A percentile compares a stretch with the other conserved stretches of the same genome.
Evolutionary conservation across 2,888 invertebrate species (phyloP).

Genomic region (Cistogaster globosa): DNA sequence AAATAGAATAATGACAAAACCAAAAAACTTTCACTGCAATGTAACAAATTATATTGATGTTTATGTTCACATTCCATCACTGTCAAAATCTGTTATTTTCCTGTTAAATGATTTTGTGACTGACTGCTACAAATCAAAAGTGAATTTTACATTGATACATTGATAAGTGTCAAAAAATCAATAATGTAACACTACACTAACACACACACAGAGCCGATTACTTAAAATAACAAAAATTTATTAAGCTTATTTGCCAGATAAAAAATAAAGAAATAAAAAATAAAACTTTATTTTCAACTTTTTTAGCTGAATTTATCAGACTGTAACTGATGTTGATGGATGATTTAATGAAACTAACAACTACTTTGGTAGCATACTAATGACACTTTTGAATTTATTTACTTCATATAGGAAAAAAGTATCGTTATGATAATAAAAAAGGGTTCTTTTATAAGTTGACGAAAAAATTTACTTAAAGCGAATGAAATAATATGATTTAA

Average conservation of each 20-base stretch:
- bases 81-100: conserved; percentile 46
- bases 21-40: not conserved
- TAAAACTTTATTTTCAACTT: not conserved
- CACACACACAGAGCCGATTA: not conserved
- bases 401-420: not conserved
- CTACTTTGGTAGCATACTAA: conserved; percentile 57
- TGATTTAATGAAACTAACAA: conserved; percentile 64
- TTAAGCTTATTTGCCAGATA: conserved; percentile 29
- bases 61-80: conserved; percentile 52
- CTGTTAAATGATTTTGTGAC: conserved; percentile 37
- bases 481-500: not conserved
- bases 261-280: conserved; percentile 38
- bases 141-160: conserved; percentile 58
- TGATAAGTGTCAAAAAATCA: conserved; percentile 68
- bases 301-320: conserved; percentile 46
- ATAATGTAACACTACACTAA: conserved; percentile 52
- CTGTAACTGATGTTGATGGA: conserved; percentile 67
- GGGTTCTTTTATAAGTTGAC: not conserved
- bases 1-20: not conserved
- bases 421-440: not conserved
- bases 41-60: conserved; percentile 40
- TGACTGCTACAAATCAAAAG: conserved; percentile 60
- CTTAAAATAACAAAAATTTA: conserved; percentile 18
- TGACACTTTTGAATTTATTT: conserved; percentile 51
- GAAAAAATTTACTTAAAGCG: not conserved